Evolutionary conservation across 2,888 invertebrate species (phyloP), one percentile per base, ranked within the genome.

Genomic region (Drosophila demipolita): DNA sequence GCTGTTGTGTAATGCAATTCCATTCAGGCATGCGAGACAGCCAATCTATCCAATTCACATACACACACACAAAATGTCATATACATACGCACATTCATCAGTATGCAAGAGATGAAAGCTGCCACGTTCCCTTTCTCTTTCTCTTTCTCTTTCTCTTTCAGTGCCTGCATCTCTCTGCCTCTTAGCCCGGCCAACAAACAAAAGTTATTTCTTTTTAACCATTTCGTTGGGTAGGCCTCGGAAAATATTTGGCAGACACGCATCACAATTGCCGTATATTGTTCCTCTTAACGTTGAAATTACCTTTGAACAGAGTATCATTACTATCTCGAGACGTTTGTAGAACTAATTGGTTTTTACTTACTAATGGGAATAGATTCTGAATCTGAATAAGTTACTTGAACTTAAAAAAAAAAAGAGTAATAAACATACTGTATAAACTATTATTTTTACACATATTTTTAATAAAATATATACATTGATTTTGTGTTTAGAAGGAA

Each of bases 11-110:
- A 89, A 85, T 89, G 90, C 85, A 84, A 86, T 89, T 88, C 79
- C 89, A 88, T 88, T 85, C 88, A 89, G 87, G 82, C 89, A 87
- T 84, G 71, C 89, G 84, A 85, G 84, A 85, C 84, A 89, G 89
- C 79, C 89, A 89, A 85, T 85, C 84, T 84, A 87, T 87, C 89
- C 84, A 83, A 83, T 82, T 82, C 88, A 66, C 66, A 70, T 38
- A 58, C 66, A 82, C 60, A 66, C 59, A 68, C 66, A 45, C 45
- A 65, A 49, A 49, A 65, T 33, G 20, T 33, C 40, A n/a, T 3
- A 26, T 48, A 64, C 62, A 60, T 55, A 72, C 73, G 71, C 74
- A 84, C 65, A 69, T 66, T 89, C 83, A 89, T 87, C 86, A 89
- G 83, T 87, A 87, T 87, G 86, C 88, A 83, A 78, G 78, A 78